Evolutionary conservation across 2,797 vertebrate species (phyloP).

Genomic region (Cygnus olor): DNA sequence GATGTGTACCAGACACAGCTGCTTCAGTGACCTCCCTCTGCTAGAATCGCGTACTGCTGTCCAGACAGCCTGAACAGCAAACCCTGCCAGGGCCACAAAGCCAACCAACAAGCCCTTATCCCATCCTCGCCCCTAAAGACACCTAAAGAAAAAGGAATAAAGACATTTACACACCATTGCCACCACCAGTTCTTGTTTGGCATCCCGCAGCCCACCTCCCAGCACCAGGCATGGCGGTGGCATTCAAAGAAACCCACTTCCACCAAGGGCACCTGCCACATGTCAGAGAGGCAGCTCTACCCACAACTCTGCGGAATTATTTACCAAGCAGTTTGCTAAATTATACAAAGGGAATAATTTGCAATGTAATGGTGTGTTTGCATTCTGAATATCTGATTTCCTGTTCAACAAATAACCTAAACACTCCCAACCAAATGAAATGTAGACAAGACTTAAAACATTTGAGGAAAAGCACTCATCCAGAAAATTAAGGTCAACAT

Average conservation of each 20-base stretch:
- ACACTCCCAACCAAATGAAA: conserved; percentile 72
- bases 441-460: conserved; percentile 72
- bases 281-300: not conserved
- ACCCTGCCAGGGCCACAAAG: not conserved
- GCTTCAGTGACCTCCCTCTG: not conserved
- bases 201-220: not conserved
- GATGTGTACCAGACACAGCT: not conserved
- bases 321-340: conserved; percentile 62
- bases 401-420: conserved; percentile 72
- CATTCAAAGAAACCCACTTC: not conserved
- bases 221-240: not conserved
- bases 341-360: conserved; percentile 67
- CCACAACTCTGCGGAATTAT: conserved; percentile 24
- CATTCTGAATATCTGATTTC: conserved; percentile 70
- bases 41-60: not conserved
- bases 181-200: fast-evolving
- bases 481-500: conserved; percentile 77
- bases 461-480: conserved; percentile 75
- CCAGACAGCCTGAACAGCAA: not conserved
- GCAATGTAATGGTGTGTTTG: conserved; percentile 57
- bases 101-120: not conserved
- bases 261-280: not conserved
- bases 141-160: not conserved
- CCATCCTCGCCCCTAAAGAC: not conserved
- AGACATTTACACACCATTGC: not conserved